Evolutionary conservation across 2,888 invertebrate species (phyloP), one percentile per base, ranked within the genome.

Genomic region (Apotomis betuletana): DNA sequence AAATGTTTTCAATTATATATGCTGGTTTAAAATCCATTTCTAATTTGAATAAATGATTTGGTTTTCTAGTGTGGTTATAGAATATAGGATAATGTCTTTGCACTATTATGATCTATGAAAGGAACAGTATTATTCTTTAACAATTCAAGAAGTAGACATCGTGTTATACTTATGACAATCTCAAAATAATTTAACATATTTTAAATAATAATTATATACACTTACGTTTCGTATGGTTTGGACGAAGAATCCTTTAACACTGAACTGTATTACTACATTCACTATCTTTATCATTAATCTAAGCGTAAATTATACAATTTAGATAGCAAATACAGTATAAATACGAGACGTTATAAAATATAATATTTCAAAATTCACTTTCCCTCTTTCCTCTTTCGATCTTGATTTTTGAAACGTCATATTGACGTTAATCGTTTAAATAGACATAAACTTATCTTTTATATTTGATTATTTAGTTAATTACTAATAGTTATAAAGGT

Each of bases 241-340:
- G n/a, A 51, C 67, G 13, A 51, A 15, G 51, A 27, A 12, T 55
- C 54, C 27, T 27, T 41, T 61, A 27, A 55, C n/a, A 6, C 58
- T 67, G 12, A 10, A 61, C 9, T 49, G 46, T 46, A n/a, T 62
- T 38, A 62, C 8, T 8, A 41, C 57, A 51, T 69, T 55, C 15
- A 15, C 61, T 12, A 36, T 5, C n/a, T 57, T 59, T 70, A 70
- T 70, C 70, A 70, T 70, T 41, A 63, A 70, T 64, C 52, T 54
- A 3, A 10, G 44, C 5, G 44, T 38, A 64, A 64, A 52, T 70
- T 38, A 59, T 4, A 59, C 57, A 9, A 41, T 15, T 12, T 13
- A 12, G 60, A 55, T 65, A 65, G 38, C 46, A 13, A 54, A 12
- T 59, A 70, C 64, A 69, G 59, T 49, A 27, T 5, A 49, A 52